Percentiles rank a stretch among this genome's conserved stretches.
phyloP scores from a whole-genome alignment of 2,888 invertebrate genomes.

The Sipha maydis region DNA sequence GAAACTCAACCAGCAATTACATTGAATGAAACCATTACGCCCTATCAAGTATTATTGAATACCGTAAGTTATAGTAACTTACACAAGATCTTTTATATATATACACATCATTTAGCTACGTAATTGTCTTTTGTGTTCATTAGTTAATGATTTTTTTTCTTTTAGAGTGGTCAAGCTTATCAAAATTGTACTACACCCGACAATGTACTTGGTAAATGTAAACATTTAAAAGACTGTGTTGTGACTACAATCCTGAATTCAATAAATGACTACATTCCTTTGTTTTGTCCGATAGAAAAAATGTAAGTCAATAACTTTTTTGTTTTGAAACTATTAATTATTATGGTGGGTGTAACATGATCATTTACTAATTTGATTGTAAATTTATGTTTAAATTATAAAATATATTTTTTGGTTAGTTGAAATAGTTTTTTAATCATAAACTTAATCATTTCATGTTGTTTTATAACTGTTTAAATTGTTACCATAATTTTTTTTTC shows the following conservation, averaged over 20 bases:
- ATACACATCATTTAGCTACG: background rate
- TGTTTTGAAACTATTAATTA: background rate
- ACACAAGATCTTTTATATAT: background rate
- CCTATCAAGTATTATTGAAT: slow-evolving; percentile 50
- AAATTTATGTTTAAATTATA: no score
- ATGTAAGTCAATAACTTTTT: slow-evolving; percentile 28
- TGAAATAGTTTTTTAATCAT: no score
- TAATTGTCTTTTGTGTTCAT: background rate
- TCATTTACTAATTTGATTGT: no score
- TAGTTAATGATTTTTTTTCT: background rate
- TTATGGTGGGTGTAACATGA: no score
- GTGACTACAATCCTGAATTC: slow-evolving; percentile 40
- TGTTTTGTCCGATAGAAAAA: slow-evolving; percentile 53
- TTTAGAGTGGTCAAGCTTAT: slow-evolving; percentile 48
- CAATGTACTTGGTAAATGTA: slow-evolving; percentile 33
- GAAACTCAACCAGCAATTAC: slow-evolving; percentile 31
- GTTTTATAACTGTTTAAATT: background rate
- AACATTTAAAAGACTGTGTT: slow-evolving; percentile 60
- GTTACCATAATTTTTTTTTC: no score
- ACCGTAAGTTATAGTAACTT: slow-evolving; percentile 17
- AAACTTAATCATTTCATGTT: no score
- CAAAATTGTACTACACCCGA: slow-evolving; percentile 53
- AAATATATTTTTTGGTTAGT: no score
- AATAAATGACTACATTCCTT: slow-evolving; percentile 31
- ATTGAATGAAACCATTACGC: slow-evolving; percentile 11